A percentile compares a stretch with the other conserved stretches of the same genome.
These are phyloP conservation scores for Holotrichia oblita DNA, from an alignment of 1,140 invertebrate species.

Conservation along the genomic window DNA sequence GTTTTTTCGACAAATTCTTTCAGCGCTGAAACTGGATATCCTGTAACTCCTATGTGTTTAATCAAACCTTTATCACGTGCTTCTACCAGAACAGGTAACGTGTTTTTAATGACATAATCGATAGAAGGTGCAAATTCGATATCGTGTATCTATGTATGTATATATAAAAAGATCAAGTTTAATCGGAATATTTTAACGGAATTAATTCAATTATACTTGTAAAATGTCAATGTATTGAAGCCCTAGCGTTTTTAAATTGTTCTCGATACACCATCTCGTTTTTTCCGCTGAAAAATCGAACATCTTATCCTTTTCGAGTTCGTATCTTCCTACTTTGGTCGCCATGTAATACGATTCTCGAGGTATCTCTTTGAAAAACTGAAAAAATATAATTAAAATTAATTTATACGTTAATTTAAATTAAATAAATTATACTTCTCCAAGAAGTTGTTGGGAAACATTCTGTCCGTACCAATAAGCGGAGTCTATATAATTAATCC, in stretches of 20 bases:
- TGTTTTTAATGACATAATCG: constrained; percentile 85
- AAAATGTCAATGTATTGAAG: constrained; percentile 89
- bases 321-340: constrained; percentile 92
- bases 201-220: constrained; percentile 65
- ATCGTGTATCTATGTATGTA: constrained; percentile 81
- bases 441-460: constrained; percentile 79
- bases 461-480: constrained; percentile 93
- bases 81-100: constrained; percentile 80
- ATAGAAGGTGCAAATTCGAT: constrained; percentile 85
- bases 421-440: constrained; percentile 71
- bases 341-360: constrained; percentile 87
- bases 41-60: constrained; percentile 85
- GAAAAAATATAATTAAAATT: constrained; percentile 10
- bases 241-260: constrained; percentile 77
- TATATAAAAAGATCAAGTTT: constrained; percentile 42
- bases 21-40: constrained; percentile 82
- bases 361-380: constrained; percentile 57
- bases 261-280: constrained; percentile 78
- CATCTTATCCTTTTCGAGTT: constrained; percentile 75
- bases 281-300: constrained; percentile 88
- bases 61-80: constrained; percentile 81
- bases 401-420: constrained; percentile 7
- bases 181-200: background rate
- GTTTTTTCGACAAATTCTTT: constrained; percentile 77
- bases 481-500: constrained; percentile 93